These are phyloP conservation scores for Rhagologus leucostigma DNA, from an alignment of 2,113 vertebrate genomes.

Conservation along the genomic window DNA sequence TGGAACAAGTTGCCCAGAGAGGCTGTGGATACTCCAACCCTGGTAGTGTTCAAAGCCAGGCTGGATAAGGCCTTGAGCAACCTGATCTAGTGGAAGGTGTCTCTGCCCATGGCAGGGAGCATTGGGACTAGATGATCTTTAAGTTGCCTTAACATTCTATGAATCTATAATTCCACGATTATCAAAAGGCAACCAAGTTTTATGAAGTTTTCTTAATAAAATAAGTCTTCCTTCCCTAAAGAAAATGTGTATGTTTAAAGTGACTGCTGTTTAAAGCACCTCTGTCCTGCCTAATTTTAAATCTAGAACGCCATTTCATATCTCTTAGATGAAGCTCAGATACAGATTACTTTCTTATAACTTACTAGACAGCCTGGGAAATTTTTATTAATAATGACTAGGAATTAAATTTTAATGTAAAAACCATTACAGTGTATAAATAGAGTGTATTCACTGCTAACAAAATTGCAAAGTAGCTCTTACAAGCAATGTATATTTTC, in stretches of 20 bases:
- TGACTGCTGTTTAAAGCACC: not conserved
- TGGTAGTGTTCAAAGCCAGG: not conserved
- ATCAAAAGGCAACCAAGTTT: not conserved
- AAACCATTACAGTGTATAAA: not conserved
- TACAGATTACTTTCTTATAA: not conserved
- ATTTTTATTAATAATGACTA: not conserved
- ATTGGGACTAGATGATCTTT: not conserved
- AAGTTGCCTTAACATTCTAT: not conserved
- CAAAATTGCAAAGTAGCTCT: not conserved
- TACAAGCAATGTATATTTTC: not conserved
- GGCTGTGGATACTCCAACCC: not conserved
- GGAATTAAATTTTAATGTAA: not conserved
- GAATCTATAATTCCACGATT: not conserved
- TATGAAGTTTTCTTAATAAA: not conserved
- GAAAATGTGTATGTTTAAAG: not conserved
- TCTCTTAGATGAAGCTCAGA: not conserved
- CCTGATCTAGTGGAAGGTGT: not conserved
- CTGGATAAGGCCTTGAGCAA: not conserved
- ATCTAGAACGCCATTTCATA: not conserved
- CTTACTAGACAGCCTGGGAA: not conserved
- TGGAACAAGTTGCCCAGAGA: not conserved
- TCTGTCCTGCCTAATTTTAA: not conserved
- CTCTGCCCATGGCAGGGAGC: not conserved
- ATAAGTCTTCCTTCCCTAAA: not conserved
- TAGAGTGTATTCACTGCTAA: not conserved